Percentiles rank a stretch among this genome's conserved stretches.
Evolutionary conservation across 2,888 invertebrate genomes (phyloP).

Genomic region (Cyaniris semiargus): DNA sequence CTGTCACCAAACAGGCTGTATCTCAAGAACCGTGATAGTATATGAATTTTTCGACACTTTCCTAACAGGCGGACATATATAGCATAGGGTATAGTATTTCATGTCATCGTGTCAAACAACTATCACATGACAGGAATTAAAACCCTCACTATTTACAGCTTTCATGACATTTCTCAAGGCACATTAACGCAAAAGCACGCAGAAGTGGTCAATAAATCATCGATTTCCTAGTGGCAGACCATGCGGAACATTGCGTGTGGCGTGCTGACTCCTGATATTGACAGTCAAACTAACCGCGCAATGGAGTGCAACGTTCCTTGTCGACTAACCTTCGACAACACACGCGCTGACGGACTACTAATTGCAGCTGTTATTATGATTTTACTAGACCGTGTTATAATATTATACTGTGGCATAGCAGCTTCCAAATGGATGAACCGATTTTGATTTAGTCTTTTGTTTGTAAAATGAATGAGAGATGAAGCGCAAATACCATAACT

Average conservation of each 20-base stretch:
- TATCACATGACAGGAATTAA: too few relatives aligned
- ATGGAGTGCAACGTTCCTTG: conserved; percentile 8
- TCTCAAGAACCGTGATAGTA: too few relatives aligned
- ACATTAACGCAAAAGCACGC: conserved; percentile 12
- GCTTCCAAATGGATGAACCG: too few relatives aligned
- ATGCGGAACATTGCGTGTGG: conserved; percentile 2
- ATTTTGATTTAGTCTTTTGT: too few relatives aligned
- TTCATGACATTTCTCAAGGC: conserved; percentile 4
- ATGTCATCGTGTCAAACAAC: too few relatives aligned
- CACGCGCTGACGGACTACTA: not conserved
- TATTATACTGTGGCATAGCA: too few relatives aligned
- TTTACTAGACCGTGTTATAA: not conserved
- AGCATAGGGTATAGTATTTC: too few relatives aligned
- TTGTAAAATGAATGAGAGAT: too few relatives aligned
- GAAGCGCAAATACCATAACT: too few relatives aligned
- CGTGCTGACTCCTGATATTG: not conserved
- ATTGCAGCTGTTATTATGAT: not conserved
- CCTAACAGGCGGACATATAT: too few relatives aligned
- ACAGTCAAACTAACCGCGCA: conserved; percentile 17
- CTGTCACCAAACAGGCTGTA: too few relatives aligned
- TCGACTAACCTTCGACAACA: not conserved
- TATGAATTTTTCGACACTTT: too few relatives aligned
- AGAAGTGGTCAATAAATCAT: conserved; percentile 8
- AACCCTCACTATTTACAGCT: not conserved
- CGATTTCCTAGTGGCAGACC: not conserved